Conservation (phyloP, 2,888 invertebrate genomes). For the Agriotes lineatus region DNA sequence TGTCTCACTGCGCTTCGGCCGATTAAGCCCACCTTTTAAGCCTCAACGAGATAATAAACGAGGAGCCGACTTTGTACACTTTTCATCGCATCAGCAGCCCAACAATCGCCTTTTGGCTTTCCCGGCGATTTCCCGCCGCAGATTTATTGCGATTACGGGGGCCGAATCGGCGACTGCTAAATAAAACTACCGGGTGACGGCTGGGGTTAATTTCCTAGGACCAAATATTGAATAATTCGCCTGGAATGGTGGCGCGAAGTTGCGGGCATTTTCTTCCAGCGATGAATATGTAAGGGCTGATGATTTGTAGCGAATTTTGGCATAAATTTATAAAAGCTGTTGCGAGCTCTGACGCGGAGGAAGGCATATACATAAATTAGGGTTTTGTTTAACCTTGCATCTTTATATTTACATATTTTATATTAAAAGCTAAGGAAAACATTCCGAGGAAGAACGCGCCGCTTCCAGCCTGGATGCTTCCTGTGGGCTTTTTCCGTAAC, state of each 20-base stretch:
- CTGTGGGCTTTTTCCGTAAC: too few species aligned
- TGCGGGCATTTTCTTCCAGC: conserved; percentile 20
- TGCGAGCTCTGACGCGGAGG: conserved; percentile 9
- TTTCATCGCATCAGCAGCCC: not conserved
- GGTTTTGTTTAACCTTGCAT: conserved; percentile 22
- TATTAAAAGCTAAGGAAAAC: conserved; percentile 7
- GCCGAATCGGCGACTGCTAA: not conserved
- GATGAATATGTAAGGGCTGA: conserved; percentile 24
- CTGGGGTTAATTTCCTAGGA: conserved; percentile 8
- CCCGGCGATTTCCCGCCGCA: not conserved
- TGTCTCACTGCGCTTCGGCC: not conserved
- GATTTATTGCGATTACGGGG: not conserved
- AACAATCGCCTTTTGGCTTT: not conserved
- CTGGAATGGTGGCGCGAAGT: conserved; percentile 7
- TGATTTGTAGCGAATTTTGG: conserved; percentile 27
- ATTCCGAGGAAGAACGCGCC: not conserved
- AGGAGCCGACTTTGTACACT: too few species aligned
- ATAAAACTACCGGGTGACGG: not conserved
- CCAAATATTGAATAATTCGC: conserved; percentile 24
- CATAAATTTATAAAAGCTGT: conserved; percentile 23
- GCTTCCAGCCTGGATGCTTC: too few species aligned
- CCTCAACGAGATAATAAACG: conserved; percentile 14
- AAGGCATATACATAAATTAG: conserved; percentile 27
- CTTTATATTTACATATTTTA: conserved; percentile 23
- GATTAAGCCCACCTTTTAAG: conserved; percentile 11